Conservation (phyloP, 2,113 vertebrate genomes). For the Eurystomus gularis region DNA sequence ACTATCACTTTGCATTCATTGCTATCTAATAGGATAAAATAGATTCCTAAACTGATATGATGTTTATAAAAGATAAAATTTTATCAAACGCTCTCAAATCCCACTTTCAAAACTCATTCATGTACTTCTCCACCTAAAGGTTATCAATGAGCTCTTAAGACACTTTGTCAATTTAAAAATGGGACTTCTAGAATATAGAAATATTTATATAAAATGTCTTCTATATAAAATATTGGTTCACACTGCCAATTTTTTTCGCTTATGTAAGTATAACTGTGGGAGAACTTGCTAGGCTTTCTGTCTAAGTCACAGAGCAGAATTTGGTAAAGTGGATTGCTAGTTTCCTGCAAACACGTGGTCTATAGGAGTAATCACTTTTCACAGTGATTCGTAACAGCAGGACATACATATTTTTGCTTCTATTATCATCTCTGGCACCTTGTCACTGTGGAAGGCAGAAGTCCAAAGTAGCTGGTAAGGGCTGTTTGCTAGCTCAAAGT, state of each 20-base stretch:
- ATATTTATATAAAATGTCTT: neutral
- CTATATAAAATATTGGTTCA: neutral
- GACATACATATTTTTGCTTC: neutral
- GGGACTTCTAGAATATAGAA: neutral
- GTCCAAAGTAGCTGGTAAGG: neutral
- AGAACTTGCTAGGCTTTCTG: neutral
- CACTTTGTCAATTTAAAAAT: neutral
- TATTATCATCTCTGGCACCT: neutral
- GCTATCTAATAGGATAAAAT: neutral
- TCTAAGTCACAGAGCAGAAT: neutral
- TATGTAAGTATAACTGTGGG: neutral
- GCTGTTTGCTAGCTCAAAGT: neutral
- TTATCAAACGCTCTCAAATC: neutral
- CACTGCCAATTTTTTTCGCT: neutral
- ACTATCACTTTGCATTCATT: neutral
- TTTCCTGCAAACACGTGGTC: neutral
- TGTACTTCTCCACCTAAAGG: neutral
- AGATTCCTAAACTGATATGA: neutral
- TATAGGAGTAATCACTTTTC: neutral
- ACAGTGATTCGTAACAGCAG: neutral
- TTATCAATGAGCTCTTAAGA: neutral
- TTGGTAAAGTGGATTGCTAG: neutral
- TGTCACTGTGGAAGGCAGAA: neutral
- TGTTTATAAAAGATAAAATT: neutral
- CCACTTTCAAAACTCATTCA: neutral